Evolutionary conservation across 2,113 vertebrate genomes (phyloP).

Genomic region (Pluvianellus socialis): DNA sequence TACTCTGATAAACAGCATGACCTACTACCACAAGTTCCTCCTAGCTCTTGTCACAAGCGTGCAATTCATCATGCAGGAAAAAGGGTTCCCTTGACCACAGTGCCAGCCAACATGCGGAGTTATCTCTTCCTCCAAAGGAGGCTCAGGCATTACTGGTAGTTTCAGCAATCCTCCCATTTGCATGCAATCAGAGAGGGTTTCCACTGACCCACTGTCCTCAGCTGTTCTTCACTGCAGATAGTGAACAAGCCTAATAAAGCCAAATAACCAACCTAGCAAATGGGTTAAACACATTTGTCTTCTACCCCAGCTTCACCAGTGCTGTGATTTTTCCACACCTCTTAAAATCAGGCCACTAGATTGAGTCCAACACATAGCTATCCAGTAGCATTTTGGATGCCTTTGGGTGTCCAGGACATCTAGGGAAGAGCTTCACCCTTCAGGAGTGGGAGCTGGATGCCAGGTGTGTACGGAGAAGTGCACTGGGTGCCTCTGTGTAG

Average conservation of each 20-base stretch:
- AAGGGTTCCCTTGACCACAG: not conserved
- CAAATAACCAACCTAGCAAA: not conserved
- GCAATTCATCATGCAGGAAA: not conserved
- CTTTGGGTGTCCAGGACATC: not conserved
- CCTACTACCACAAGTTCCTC: not conserved
- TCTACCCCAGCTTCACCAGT: not conserved
- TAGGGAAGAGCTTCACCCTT: not conserved
- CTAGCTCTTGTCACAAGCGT: not conserved
- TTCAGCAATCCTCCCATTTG: not conserved
- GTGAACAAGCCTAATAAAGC: not conserved
- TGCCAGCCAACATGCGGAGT: not conserved
- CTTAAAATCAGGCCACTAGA: not conserved
- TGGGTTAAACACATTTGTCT: not conserved
- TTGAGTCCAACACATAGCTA: not conserved
- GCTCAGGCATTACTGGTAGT: not conserved
- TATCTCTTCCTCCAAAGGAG: not conserved
- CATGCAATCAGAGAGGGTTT: not conserved
- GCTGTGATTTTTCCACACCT: not conserved
- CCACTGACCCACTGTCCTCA: not conserved
- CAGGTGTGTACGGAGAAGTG: not conserved
- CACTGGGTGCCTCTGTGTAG: not conserved
- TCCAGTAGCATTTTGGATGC: not conserved
- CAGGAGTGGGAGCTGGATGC: not conserved
- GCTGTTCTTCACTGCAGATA: not conserved
- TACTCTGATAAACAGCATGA: not conserved